phyloP scores from a whole-genome alignment of 2,113 vertebrate species.

The Corvus cornix region DNA sequence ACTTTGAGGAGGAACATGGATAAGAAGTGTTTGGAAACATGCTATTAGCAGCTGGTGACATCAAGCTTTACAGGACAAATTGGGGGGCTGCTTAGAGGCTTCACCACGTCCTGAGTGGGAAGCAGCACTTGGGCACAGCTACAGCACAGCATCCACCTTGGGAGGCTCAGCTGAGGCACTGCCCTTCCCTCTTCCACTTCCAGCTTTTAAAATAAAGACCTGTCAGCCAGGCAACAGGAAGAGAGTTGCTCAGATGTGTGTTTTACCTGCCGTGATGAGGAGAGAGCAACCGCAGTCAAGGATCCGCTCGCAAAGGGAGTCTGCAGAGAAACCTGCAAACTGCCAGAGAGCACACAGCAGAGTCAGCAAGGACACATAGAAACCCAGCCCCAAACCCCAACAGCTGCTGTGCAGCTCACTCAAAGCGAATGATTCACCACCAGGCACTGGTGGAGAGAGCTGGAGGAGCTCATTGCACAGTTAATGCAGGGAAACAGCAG shows the following conservation, averaged over 20 bases:
- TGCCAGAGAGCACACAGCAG: conserved; percentile 44
- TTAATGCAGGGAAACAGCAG: not conserved
- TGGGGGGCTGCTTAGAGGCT: not conserved
- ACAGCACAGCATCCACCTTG: not conserved
- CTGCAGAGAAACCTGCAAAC: conserved; percentile 97
- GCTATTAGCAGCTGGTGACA: conserved; percentile 22
- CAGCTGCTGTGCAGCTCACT: not conserved
- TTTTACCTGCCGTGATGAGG: conserved; percentile 90
- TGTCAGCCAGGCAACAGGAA: not conserved
- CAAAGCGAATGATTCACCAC: not conserved
- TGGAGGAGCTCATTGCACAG: not conserved
- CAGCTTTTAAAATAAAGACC: not conserved
- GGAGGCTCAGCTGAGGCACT: not conserved
- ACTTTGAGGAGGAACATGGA: not conserved
- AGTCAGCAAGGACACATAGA: not conserved
- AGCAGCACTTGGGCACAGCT: not conserved
- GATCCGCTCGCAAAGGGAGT: conserved; percentile 92
- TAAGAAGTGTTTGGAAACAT: not conserved
- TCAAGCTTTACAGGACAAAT: not conserved
- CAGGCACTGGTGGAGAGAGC: not conserved
- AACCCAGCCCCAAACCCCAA: not conserved
- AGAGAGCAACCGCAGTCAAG: conserved; percentile 87
- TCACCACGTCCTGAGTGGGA: not conserved
- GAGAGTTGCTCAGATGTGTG: fast-evolving
- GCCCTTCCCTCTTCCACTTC: not conserved